phyloP scores from a whole-genome alignment of 2,888 invertebrate species.

The Chrysomela aeneicollis region DNA sequence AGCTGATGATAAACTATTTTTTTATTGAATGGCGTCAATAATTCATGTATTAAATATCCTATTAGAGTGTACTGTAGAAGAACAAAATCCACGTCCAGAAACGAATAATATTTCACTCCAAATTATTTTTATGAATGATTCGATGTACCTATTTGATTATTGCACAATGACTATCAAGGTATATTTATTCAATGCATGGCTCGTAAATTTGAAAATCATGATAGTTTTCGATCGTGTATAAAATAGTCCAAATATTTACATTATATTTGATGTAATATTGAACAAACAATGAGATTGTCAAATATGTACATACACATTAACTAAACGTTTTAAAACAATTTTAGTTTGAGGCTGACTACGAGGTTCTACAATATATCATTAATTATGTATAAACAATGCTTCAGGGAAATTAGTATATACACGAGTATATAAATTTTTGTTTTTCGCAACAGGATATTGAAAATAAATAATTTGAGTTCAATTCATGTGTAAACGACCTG shows the following conservation, averaged over 20 bases:
- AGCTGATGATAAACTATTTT: no score
- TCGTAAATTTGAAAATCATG: constrained; percentile 31
- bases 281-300: constrained; percentile 37
- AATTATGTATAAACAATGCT: constrained; percentile 3
- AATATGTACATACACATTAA: constrained; percentile 37
- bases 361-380: not conserved
- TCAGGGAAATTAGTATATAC: no score
- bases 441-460: no score
- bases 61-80: no score
- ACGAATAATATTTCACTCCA: not conserved
- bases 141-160: not conserved
- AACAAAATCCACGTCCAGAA: no score
- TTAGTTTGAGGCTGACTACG: constrained; percentile 34
- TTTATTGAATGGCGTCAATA: no score
- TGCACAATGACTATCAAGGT: not conserved
- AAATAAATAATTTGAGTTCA: no score
- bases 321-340: constrained; percentile 40
- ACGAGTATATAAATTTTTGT: not conserved
- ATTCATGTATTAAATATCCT: no score
- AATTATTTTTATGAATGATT: not conserved
- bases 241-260: constrained; percentile 39
- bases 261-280: constrained; percentile 41
- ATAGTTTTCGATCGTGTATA: constrained; percentile 38
- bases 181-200: constrained; percentile 23
- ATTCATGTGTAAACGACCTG: no score